Evolutionary conservation across 2,113 vertebrate species (phyloP).

Genomic region (Agelaius tricolor): DNA sequence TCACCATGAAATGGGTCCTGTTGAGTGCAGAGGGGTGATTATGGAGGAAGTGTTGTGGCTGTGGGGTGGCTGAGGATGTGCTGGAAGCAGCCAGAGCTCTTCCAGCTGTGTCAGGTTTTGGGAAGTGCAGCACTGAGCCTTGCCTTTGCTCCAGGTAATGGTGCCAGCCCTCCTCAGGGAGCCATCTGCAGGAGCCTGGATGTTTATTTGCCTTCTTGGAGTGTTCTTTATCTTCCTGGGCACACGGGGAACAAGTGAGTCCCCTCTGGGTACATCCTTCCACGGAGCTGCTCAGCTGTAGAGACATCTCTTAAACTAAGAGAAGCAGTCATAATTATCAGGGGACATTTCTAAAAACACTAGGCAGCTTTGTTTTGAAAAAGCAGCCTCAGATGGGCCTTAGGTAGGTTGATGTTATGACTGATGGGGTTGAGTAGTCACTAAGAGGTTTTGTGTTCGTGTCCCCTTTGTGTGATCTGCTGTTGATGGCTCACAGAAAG

Average conservation of each 20-base stretch:
- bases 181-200: not conserved
- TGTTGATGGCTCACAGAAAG: not conserved
- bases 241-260: not conserved
- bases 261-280: not conserved
- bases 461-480: not conserved
- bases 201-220: not conserved
- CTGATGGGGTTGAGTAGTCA: not conserved
- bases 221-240: not conserved
- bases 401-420: not conserved
- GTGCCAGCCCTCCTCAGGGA: not conserved
- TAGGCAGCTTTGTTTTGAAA: not conserved
- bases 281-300: not conserved
- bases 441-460: not conserved
- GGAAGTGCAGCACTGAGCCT: not conserved
- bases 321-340: not conserved
- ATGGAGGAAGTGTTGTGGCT: not conserved
- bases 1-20: not conserved
- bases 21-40: not conserved
- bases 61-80: not conserved
- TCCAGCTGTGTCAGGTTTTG: not conserved
- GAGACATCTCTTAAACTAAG: not conserved
- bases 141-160: not conserved
- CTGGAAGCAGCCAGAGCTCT: rapidly evolving
- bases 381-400: not conserved
- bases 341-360: not conserved